Conservation (phyloP, 2,113 vertebrate genomes). For the Oreochromis tanganicae region DNA sequence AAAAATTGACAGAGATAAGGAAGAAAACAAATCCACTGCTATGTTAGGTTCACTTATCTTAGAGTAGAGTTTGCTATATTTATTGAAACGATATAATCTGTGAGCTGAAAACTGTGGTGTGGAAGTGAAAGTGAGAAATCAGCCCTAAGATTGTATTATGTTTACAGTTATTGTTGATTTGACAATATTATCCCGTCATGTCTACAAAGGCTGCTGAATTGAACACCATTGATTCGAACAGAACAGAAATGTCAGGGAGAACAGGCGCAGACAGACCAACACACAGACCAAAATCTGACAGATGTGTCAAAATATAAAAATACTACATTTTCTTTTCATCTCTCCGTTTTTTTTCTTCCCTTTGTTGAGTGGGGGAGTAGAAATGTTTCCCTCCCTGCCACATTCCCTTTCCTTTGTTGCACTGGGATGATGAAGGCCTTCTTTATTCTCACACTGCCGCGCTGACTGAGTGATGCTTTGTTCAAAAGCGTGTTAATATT, state of each 20-base stretch:
- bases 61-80: not conserved
- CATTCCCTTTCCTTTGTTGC: conserved; percentile 3
- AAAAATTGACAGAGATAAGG: not conserved
- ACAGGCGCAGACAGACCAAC: not conserved
- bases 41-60: not conserved
- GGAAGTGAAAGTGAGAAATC: not conserved
- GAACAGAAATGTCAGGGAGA: not conserved
- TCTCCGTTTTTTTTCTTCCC: not conserved
- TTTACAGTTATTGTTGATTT: not conserved
- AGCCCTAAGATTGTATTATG: not conserved
- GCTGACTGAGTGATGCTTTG: conserved; percentile 21
- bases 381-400: not conserved
- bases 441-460: conserved; percentile 7
- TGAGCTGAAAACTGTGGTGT: not conserved
- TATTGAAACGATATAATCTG: conserved; percentile 1
- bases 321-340: conserved; percentile 23
- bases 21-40: not conserved
- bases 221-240: conserved; percentile 5
- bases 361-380: not conserved
- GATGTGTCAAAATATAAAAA: conserved; percentile 41
- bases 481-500: conserved; percentile 40
- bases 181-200: conserved; percentile 4
- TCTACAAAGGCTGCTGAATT: not conserved
- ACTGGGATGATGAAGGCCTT: not conserved
- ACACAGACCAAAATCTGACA: not conserved